phyloP scores from a whole-genome alignment of 2,113 vertebrate genomes.

The Lepus americanus region DNA sequence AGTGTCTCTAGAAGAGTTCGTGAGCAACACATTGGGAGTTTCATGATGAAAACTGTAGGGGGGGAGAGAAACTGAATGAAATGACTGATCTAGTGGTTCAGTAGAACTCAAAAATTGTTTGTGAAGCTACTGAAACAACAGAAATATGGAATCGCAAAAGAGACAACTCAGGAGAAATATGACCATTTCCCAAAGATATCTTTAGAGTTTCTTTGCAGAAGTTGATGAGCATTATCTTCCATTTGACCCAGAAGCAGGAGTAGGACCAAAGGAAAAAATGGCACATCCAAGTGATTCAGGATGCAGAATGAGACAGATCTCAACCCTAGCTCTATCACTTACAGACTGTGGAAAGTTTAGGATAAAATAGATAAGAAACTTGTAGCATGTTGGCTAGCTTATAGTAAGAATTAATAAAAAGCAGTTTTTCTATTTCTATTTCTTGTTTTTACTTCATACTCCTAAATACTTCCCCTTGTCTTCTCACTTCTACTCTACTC shows the following conservation, averaged over 20 bases:
- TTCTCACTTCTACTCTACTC: too few relatives aligned
- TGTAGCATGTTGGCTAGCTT: rapidly evolving
- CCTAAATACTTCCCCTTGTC: neutral
- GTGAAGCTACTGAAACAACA: neutral
- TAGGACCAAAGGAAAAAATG: neutral
- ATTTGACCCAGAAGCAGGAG: neutral
- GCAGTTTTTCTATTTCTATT: neutral
- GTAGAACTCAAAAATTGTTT: constrained; percentile 4
- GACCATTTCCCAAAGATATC: neutral
- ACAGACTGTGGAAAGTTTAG: neutral
- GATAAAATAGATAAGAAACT: neutral
- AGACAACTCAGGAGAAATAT: constrained; percentile 36
- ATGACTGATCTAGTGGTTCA: constrained; percentile 6
- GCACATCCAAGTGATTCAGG: neutral
- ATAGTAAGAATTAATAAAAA: neutral
- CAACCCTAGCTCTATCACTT: neutral
- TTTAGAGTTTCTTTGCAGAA: neutral
- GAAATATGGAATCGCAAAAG: neutral
- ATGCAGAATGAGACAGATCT: neutral
- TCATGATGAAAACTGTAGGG: constrained; percentile 25
- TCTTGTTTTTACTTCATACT: neutral
- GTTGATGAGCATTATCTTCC: neutral
- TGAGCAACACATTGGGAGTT: neutral
- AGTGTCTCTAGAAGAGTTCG: neutral
- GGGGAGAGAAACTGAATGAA: constrained; percentile 4